phyloP scores from a whole-genome alignment of 64 coral and sea anemone genomes.

The Stylophora pistillata region DNA sequence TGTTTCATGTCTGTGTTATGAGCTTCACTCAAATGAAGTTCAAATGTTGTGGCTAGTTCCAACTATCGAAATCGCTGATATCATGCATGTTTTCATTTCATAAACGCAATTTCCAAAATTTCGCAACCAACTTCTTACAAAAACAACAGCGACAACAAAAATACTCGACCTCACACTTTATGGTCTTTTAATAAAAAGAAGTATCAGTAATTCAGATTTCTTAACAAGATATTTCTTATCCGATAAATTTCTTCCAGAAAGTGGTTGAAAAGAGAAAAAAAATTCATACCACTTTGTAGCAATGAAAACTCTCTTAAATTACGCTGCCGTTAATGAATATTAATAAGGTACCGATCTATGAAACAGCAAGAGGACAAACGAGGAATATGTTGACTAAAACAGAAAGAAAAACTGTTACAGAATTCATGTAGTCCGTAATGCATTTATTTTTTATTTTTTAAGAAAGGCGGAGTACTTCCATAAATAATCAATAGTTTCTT shows the following conservation, averaged over 20 bases:
- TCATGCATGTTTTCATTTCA: no score
- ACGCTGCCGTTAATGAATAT: not conserved
- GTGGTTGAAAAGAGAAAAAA: not conserved
- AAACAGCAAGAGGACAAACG: not conserved
- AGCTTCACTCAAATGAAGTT: no score
- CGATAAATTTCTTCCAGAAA: not conserved
- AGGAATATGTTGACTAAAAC: not conserved
- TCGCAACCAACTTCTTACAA: no score
- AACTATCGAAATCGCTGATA: no score
- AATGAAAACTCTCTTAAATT: constrained; percentile 6
- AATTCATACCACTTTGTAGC: not conserved
- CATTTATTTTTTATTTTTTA: not conserved
- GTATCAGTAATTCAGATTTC: not conserved
- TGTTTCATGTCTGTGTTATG: no score
- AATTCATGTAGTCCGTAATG: not conserved
- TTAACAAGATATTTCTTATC: not conserved
- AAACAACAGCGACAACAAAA: no score
- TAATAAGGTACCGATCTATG: not conserved
- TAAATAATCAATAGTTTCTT: not conserved
- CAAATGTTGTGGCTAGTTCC: no score
- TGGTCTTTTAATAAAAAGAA: no score
- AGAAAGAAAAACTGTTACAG: not conserved
- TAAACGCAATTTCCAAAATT: no score
- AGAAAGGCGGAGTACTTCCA: not conserved
- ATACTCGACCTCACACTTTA: no score